A percentile compares a stretch with the other conserved stretches of the same genome.
These are phyloP conservation scores for Scophthalmus maximus DNA, from an alignment of 2,113 vertebrate species.

Conservation along the genomic window DNA sequence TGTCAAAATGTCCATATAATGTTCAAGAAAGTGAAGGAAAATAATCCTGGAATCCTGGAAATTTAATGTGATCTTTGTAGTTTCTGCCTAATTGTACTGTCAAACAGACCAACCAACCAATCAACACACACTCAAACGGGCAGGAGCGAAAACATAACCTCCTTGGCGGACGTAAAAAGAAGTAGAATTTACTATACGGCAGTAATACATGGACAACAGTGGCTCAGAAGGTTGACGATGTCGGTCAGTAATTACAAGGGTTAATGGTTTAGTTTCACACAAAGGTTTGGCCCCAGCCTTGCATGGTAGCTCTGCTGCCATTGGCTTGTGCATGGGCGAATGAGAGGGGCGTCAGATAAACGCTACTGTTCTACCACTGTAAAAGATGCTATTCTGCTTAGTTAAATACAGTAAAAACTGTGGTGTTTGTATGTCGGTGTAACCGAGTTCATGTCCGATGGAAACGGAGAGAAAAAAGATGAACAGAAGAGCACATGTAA, in stretches of 20 bases:
- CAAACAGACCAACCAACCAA: no score
- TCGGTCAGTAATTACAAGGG: neutral
- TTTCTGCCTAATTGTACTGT: no score
- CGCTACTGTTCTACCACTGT: neutral
- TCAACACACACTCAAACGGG: no score
- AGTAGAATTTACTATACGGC: neutral
- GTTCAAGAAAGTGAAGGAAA: no score
- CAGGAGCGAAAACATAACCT: no score
- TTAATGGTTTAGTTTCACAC: neutral
- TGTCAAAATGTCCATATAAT: no score
- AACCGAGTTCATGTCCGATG: conserved; percentile 5
- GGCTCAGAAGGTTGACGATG: neutral
- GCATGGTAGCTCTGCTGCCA: neutral
- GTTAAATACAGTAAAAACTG: neutral
- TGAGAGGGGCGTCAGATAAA: neutral
- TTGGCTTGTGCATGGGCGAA: neutral
- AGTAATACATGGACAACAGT: neutral
- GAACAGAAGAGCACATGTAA: conserved; percentile 29
- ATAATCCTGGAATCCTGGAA: no score
- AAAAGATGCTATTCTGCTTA: neutral
- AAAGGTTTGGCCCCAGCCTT: neutral
- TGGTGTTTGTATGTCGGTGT: neutral
- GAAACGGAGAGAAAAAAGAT: conserved; percentile 28
- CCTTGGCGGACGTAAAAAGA: no score
- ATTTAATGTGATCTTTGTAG: no score